These are phyloP conservation scores for Noturus placidus DNA, from an alignment of 2,113 vertebrate genomes.

Conservation along the genomic window DNA sequence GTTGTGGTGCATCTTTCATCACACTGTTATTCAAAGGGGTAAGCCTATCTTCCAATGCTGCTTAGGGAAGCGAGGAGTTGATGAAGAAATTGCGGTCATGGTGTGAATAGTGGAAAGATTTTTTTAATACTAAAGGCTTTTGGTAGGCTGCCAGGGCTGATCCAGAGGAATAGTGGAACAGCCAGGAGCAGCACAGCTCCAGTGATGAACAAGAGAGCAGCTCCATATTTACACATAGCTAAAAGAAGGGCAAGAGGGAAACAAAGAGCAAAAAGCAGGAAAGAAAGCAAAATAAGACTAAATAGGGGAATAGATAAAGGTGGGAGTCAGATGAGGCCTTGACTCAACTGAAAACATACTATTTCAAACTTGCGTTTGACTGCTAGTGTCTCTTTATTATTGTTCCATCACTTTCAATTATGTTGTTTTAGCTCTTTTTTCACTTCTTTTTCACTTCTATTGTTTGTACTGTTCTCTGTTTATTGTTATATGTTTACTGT, in stretches of 20 bases:
- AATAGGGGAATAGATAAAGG: constrained; percentile 15
- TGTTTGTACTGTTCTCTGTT: too few species aligned
- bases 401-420: too few species aligned
- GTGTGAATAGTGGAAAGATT: constrained; percentile 45
- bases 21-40: constrained; percentile 14
- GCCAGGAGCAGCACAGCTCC: constrained; percentile 24
- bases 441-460: too few species aligned
- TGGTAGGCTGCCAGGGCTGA: constrained; percentile 41
- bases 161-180: constrained; percentile 36
- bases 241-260: constrained; percentile 8
- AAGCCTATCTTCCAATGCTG: neutral
- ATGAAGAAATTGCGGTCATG: constrained; percentile 11
- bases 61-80: neutral
- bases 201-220: constrained; percentile 26
- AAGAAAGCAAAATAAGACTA: neutral
- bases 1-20: neutral
- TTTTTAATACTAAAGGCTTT: constrained; percentile 46
- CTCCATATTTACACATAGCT: constrained; percentile 38
- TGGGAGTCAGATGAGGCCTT: neutral
- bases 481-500: too few species aligned
- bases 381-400: too few species aligned
- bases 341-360: too few species aligned
- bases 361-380: too few species aligned
- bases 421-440: too few species aligned
- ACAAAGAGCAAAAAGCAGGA: neutral